These are phyloP conservation scores for Anneissia japonica DNA, from an alignment of 35 echinoderm and acorn worm genomes.

Conservation along the genomic window DNA sequence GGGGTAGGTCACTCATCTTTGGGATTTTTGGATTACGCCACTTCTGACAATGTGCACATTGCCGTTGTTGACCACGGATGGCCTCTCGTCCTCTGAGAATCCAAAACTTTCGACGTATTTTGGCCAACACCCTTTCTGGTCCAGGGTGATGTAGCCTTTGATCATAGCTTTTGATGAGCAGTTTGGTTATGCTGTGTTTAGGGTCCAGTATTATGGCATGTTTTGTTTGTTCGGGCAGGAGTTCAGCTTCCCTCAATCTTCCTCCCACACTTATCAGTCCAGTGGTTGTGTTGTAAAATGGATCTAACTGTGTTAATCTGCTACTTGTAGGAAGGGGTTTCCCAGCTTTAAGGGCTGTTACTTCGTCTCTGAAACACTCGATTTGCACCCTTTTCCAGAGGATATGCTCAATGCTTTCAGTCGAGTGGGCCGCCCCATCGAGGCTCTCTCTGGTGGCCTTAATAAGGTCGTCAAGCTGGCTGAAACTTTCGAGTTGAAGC, in stretches of 20 bases:
- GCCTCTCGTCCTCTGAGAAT: neutral
- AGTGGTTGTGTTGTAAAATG: neutral
- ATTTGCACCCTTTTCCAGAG: no score
- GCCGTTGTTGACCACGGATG: neutral
- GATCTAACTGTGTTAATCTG: neutral
- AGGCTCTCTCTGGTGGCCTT: no score
- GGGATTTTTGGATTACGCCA: neutral
- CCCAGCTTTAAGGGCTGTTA: no score
- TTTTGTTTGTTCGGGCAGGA: neutral
- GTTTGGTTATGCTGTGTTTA: neutral
- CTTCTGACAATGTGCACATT: neutral
- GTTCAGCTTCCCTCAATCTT: neutral
- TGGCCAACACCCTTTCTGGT: constrained; percentile 8
- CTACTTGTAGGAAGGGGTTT: no score
- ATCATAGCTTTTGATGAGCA: constrained; percentile 3
- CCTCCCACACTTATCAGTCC: neutral
- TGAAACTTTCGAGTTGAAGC: no score
- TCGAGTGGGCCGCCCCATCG: no score
- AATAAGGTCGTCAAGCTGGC: no score
- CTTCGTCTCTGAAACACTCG: no score
- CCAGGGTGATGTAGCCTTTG: neutral
- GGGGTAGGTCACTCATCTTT: neutral
- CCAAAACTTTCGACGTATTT: neutral
- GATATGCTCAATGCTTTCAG: no score
- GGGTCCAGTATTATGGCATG: neutral